Base-by-base conservation (phyloP, 2,888 invertebrate species). In the Zhengitettix transpicula region DNA sequence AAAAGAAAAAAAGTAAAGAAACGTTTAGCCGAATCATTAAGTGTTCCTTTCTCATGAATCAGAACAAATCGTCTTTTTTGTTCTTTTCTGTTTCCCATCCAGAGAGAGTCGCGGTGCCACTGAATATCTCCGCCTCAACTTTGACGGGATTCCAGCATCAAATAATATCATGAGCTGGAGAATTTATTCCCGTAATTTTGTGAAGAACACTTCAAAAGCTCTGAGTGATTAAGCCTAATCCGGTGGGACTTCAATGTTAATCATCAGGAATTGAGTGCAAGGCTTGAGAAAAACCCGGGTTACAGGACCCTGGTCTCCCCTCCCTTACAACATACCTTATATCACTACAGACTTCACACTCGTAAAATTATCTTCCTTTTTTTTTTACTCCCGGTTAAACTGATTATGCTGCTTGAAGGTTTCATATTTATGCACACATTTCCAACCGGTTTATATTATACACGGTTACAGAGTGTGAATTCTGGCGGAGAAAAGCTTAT, bases 231-330 rank as follows among this genome's bases (percentile, higher is more conserved):
- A 53, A 53, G 53, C 53, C 12, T 16, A 16, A 53, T 15, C 16
- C 53, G 53, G 53, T 53, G 53, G 53, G 53, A 53, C 53, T 53
- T 53, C 53, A 53, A 28, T 28, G 28, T 28, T 28, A 28, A 28
- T 28, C 28, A 28, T 28, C 28, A 28, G 28, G 28, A 28, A 28
- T 28, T 28, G 28, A 28, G 28, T 28, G 28, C 28, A 28, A 28
- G 28, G 28, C 28, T 28, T 28, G 28, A 28, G 28, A 28, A 28
- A 58, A 58, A 61, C 56, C 58, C 61, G 58, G 61, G 61, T 58
- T 55, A 61, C 61, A 59, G 56, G 61, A 61, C 61, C 61, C 59
- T 59, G 61, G 61, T 57, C 40, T 44, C 42, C n/a, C 40, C 17
- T 52, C 12, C 52, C 52, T 52, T 40, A 40, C 17, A 40, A 52